Conservation (phyloP, 2,888 invertebrate species). For the Drosophila borealis region DNA sequence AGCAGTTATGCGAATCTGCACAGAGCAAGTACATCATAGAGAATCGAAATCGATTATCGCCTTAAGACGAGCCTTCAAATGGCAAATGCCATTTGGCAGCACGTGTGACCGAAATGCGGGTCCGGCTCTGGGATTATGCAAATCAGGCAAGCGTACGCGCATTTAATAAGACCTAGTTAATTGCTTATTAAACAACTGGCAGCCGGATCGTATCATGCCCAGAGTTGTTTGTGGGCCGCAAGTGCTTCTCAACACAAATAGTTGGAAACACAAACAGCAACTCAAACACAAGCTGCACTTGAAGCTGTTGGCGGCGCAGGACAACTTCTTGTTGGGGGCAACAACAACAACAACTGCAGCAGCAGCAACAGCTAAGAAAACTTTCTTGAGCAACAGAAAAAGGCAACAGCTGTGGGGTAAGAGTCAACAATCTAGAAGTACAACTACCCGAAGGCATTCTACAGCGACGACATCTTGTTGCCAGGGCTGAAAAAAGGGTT, state of each 20-base stretch:
- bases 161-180: conserved; percentile 57
- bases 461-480: conserved; percentile 29
- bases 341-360: background rate
- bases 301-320: conserved; percentile 20
- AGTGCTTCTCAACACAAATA: conserved; percentile 40
- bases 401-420: conserved; percentile 32
- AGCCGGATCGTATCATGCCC: conserved; percentile 26
- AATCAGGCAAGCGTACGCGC: conserved; percentile 31
- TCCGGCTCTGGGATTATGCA: conserved; percentile 52
- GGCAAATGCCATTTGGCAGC: conserved; percentile 5
- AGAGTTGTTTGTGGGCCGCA: conserved; percentile 18
- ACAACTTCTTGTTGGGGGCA: conserved; percentile 37
- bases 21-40: background rate
- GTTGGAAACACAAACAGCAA: conserved; percentile 35
- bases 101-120: conserved; percentile 9
- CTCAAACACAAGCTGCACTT: conserved; percentile 58
- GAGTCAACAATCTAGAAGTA: conserved; percentile 24
- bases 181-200: conserved; percentile 72
- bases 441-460: conserved; percentile 34
- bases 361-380: conserved; percentile 28
- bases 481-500: background rate
- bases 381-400: conserved; percentile 31
- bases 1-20: background rate
- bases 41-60: conserved; percentile 31
- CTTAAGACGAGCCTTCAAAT: conserved; percentile 2